Evolutionary conservation across 2,113 vertebrate species (phyloP).

Genomic region (Calyptomena viridis): DNA sequence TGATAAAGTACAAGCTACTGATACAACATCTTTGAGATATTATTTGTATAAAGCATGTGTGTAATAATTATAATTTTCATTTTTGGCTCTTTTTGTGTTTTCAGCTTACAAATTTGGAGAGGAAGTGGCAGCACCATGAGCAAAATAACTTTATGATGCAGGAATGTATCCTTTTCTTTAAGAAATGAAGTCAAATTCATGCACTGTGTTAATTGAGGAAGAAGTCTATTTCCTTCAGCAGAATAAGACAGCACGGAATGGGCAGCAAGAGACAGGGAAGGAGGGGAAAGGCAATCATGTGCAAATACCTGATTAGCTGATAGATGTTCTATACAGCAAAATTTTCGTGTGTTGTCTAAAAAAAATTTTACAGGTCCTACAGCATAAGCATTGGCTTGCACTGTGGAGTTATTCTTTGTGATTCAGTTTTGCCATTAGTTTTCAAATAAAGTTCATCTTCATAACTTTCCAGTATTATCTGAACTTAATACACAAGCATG

Average conservation of each 20-base stretch:
- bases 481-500: not conserved
- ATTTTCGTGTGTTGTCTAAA: not conserved
- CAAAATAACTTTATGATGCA: conserved; percentile 99
- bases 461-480: not conserved
- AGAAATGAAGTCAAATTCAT: conserved; percentile 34
- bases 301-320: not conserved
- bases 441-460: not conserved
- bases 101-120: conserved; percentile 94
- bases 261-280: not conserved
- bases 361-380: not conserved
- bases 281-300: not conserved
- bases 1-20: not conserved
- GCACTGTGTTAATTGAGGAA: conserved; percentile 33
- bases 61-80: not conserved
- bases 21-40: not conserved
- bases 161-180: conserved; percentile 93
- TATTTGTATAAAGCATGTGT: not conserved
- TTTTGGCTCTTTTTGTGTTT: conserved; percentile 49
- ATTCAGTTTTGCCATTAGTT: not conserved
- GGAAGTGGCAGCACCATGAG: conserved; percentile 95
- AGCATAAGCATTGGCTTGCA: not conserved
- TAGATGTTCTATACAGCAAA: not conserved
- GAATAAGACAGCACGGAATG: not conserved
- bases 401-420: not conserved
- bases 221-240: conserved; percentile 35